These are phyloP conservation scores for Pampus argenteus DNA, from an alignment of 2,797 vertebrate species.

Conservation along the genomic window DNA sequence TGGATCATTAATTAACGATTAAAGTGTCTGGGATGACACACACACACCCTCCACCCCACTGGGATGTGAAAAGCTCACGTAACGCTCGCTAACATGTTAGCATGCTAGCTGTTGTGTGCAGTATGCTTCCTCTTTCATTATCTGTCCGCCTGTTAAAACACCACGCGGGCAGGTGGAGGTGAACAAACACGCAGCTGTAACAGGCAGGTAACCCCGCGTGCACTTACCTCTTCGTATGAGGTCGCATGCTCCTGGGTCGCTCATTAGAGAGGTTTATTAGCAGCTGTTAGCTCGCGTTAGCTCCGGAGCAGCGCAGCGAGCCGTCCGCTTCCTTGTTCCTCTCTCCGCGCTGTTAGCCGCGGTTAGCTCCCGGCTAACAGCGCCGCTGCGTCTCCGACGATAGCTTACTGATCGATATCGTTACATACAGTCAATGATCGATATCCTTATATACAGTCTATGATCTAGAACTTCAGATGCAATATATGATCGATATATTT, in stretches of 20 bases:
- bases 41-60: neutral
- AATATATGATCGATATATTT: too few species aligned
- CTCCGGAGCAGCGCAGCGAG: slow-evolving; percentile 58
- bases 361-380: slow-evolving; percentile 29
- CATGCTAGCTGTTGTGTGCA: slow-evolving; percentile 58
- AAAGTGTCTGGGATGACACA: slow-evolving; percentile 3
- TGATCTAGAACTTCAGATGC: too few species aligned
- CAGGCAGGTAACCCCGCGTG: neutral
- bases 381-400: too few species aligned
- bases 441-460: too few species aligned
- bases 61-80: neutral
- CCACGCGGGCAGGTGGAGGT: neutral
- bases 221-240: slow-evolving; percentile 82
- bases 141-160: neutral
- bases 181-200: neutral
- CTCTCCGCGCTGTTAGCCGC: slow-evolving; percentile 51
- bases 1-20: neutral
- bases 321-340: slow-evolving; percentile 81
- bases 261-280: slow-evolving; percentile 82
- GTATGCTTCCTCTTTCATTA: slow-evolving; percentile 69
- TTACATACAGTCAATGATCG: too few species aligned
- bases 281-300: slow-evolving; percentile 74
- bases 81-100: slow-evolving; percentile 57
- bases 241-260: slow-evolving; percentile 83
- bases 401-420: too few species aligned